Evolutionary conservation across 2,888 invertebrate genomes (phyloP), one percentile per base, ranked within the genome.

Genomic region (Ochropacha duplaris): DNA sequence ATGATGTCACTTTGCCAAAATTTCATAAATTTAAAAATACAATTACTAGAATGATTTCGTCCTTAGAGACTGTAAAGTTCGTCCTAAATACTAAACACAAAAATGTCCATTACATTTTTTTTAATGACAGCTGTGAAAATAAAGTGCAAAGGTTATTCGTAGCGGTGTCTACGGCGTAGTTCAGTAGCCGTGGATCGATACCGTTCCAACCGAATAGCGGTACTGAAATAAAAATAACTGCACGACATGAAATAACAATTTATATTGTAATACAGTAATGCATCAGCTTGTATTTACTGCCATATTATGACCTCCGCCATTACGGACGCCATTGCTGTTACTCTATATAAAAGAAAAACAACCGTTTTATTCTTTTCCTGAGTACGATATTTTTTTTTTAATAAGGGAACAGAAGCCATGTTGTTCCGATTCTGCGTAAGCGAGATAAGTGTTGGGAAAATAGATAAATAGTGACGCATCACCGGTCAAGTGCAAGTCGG

Each of bases 121-220:
- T 19, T 4, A 44, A 44, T 16, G 39, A 44, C 19, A 3, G 16
- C 44, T 44, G 19, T 19, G 44, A 44, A 19, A 4, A 19, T 9
- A 31, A 52, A 50, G 5, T 11, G 28, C 51, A 51, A 52, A 52
- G 52, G 31, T 31, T 31, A 31, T 31, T 19, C 28, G 19, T 68
- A 74, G 65, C 71, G 58, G 64, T 52, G 52, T 31, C 52, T 52
- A 52, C 31, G 34, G 11, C 50, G 50, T 50, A 51, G 60, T n/a
- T 11, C 28, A 11, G 31, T 31, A 28, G 12, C 28, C 31, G 51
- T 51, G 22, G 52, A 52, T 52, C 52, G 52, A 52, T 52, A 52
- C 19, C 31, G 19, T 11, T 31, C 52, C 52, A 31, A 19, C 31
- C 22, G 12, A 31, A 14, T 22, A 22, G 19, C 3, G 16, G 16